A percentile compares a stretch with the other conserved stretches of the same genome.
Conservation (phyloP, 2,888 invertebrate species). For the Lithophane socia region DNA sequence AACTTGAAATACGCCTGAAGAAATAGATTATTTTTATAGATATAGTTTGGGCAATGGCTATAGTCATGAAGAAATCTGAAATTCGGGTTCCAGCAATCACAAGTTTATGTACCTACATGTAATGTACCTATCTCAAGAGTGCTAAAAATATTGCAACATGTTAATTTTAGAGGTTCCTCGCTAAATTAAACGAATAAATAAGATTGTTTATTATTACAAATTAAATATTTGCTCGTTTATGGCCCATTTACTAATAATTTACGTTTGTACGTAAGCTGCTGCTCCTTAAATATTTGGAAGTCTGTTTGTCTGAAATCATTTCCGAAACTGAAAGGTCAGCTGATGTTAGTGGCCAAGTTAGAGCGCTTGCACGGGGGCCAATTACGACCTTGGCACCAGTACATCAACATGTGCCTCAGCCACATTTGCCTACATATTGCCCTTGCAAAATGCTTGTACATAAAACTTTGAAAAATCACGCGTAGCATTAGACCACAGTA, state of each 20-base stretch:
- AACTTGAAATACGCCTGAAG: background rate
- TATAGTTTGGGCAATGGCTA: background rate
- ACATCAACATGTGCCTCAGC: background rate
- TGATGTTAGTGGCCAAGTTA: background rate
- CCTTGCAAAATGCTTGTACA: background rate
- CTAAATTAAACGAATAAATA: constrained; percentile 36
- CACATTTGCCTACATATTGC: background rate
- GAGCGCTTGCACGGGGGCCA: background rate
- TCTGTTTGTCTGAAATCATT: constrained; percentile 17
- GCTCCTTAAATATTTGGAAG: constrained; percentile 40
- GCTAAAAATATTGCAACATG: constrained; percentile 35
- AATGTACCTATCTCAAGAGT: constrained; percentile 6
- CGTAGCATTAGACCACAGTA: background rate
- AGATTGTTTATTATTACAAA: constrained; percentile 43
- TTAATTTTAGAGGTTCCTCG: constrained; percentile 31
- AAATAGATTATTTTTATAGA: background rate
- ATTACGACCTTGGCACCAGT: background rate
- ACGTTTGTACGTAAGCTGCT: constrained; percentile 36
- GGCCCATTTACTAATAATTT: constrained; percentile 43
- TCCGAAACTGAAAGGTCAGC: background rate
- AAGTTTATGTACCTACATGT: background rate
- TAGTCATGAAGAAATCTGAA: background rate
- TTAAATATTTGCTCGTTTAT: constrained; percentile 46
- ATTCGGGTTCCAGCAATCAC: background rate
- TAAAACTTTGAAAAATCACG: background rate